Base-by-base conservation (phyloP, 2,113 vertebrate species). In the Campylomormyrus tamandua region DNA sequence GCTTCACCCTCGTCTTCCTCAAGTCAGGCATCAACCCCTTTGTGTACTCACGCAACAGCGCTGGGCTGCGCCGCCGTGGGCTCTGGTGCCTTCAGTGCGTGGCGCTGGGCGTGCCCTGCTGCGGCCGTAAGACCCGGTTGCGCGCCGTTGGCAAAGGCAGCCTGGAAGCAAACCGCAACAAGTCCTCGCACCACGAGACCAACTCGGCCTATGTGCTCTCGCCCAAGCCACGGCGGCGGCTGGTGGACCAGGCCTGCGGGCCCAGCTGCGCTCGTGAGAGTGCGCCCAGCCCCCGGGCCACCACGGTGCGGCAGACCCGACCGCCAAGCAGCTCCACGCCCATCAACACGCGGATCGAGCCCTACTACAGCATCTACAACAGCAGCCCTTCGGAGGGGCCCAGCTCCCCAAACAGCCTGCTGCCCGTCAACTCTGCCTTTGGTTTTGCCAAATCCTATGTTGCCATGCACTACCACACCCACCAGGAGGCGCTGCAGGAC, bases 1-100 rank as follows among this genome's bases (percentile, higher is more conserved):
- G 98, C 15, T 98, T 99, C 90, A 97, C 98, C 8, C 97, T 99
- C 0, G 96, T 99, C 90, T 98, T 99, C 92, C 96, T 99, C 91
- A 99, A 99, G 90, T 99, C 98, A 0, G 98, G 98, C 87, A 96
- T 99, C 91, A 99, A 99, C 91, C 98, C 98, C 5, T 99, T 99
- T 58, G 97, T 99, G 77, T 99, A 99, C 88, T 98, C 98, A 0
- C 97, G 98, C 21, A 99, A 98, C 95, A 99, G 98, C 0, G 96
- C 97, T 0, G 98, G 98, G 5, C 96, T 99, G 74, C 94, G 98
- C 10, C 96, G 97, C 49, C 96, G 97, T 0, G 96, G 97, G 52
- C 95, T 98, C 27, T 97, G 97, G 96, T 98, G 97, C 87, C 90
- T 99, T 89, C 98, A 96, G 62, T 97, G 96, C 74, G 45, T 94